Evolutionary conservation across 1,140 invertebrate genomes (phyloP).

Genomic region (Drosophila chauvacae): DNA sequence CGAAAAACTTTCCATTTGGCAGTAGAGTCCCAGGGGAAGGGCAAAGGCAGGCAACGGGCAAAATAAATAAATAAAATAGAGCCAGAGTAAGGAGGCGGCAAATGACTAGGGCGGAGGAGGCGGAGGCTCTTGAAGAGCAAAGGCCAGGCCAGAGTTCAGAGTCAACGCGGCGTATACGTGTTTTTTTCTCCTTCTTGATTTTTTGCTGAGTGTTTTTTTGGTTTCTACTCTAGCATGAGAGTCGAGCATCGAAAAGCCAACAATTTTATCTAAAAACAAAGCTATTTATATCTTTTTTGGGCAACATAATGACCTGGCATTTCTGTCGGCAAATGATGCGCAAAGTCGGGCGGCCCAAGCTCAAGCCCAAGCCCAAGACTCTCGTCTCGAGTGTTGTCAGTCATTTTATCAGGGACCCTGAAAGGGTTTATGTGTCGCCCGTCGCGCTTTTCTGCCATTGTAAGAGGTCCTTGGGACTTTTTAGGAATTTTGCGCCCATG

Average conservation of each 20-base stretch:
- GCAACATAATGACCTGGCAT: conserved; percentile 74
- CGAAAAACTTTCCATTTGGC: conserved; percentile 74
- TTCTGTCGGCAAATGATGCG: conserved; percentile 66
- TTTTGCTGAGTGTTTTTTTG: background rate
- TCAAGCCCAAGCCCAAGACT: conserved; percentile 4
- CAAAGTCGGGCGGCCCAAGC: conserved; percentile 29
- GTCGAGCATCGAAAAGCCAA: conserved; percentile 42
- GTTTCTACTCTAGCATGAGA: conserved; percentile 6
- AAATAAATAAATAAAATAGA: conserved; percentile 36
- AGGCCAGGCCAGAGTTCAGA: conserved; percentile 36
- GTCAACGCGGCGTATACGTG: conserved; percentile 65
- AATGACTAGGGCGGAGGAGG: conserved; percentile 27
- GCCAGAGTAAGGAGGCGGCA: conserved; percentile 36
- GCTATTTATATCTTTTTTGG: conserved; percentile 59
- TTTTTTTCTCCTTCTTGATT: conserved; percentile 17
- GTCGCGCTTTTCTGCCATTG: conserved; percentile 52
- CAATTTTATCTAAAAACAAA: conserved; percentile 61
- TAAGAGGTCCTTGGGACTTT: conserved; percentile 26
- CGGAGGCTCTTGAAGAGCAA: conserved; percentile 12
- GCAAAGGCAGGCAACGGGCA: conserved; percentile 5
- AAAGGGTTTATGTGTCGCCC: conserved; percentile 68
- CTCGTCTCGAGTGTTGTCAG: conserved; percentile 59
- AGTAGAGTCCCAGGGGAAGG: conserved; percentile 41
- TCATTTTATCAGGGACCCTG: conserved; percentile 69
- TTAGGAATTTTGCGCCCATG: conserved; percentile 40